Percentiles rank a stretch among this genome's conserved stretches.
Evolutionary conservation across 2,113 vertebrate species (phyloP).

Genomic region (Crotalus viridis): DNA sequence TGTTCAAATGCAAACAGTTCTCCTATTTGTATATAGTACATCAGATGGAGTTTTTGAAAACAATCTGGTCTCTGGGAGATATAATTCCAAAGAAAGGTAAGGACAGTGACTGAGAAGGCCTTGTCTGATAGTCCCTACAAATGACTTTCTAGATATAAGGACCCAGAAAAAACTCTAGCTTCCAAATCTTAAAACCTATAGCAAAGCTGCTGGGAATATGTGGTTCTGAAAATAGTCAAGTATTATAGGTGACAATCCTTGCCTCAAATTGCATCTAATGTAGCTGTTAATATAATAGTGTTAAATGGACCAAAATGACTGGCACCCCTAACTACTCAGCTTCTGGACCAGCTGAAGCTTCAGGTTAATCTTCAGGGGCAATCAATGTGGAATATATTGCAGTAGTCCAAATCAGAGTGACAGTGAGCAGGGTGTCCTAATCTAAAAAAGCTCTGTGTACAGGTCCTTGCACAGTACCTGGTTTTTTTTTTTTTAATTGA

Average conservation of each 20-base stretch:
- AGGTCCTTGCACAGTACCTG: not conserved
- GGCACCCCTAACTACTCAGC: not conserved
- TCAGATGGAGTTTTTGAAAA: not conserved
- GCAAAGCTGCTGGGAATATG: not conserved
- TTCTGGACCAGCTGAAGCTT: not conserved
- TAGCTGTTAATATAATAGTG: not conserved
- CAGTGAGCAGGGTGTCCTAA: not conserved
- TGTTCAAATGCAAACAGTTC: not conserved
- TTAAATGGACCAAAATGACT: not conserved
- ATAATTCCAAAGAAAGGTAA: not conserved
- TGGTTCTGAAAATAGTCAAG: not conserved
- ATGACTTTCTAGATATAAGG: not conserved
- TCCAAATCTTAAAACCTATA: not conserved
- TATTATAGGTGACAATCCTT: not conserved
- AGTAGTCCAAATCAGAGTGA: not conserved
- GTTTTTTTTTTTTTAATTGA: not conserved
- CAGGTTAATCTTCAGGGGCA: not conserved
- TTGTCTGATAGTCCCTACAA: not conserved
- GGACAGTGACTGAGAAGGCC: not conserved
- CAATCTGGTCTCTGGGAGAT: not conserved
- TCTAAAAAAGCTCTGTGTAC: not conserved
- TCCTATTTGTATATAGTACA: not conserved
- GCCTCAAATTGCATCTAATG: not conserved
- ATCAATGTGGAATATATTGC: not conserved
- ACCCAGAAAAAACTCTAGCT: not conserved